A percentile compares a stretch with the other conserved stretches of the same genome.
These are phyloP conservation scores for Dinomys branickii DNA, from an alignment of 2,113 vertebrate species.

Conservation along the genomic window DNA sequence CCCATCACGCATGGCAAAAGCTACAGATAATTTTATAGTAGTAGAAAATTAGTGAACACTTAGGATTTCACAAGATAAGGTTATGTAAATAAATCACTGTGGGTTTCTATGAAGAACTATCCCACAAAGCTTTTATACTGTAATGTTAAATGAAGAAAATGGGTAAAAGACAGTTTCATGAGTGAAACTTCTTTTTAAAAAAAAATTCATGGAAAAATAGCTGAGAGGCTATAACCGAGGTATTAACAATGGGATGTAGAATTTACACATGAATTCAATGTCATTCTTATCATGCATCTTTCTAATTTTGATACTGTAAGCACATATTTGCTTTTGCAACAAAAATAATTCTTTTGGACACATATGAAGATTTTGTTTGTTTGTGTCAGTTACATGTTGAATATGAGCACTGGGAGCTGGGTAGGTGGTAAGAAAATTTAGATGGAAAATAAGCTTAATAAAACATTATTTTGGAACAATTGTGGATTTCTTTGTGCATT, in stretches of 20 bases:
- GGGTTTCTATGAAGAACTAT: not conserved
- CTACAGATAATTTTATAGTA: not conserved
- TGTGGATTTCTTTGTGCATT: not conserved
- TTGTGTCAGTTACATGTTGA: not conserved
- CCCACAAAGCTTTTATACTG: not conserved
- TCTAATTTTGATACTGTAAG: not conserved
- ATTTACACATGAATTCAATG: not conserved
- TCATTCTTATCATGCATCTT: not conserved
- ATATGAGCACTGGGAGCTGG: not conserved
- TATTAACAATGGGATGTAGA: not conserved
- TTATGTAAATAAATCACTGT: not conserved
- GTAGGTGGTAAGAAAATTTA: not conserved
- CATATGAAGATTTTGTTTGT: not conserved
- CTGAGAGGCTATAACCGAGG: not conserved
- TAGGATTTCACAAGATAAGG: not conserved
- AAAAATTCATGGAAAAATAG: not conserved
- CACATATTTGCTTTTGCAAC: not conserved
- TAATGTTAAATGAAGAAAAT: slow-evolving; percentile 21
- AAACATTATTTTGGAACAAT: not conserved
- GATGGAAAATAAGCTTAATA: not conserved
- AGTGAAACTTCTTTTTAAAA: slow-evolving; percentile 6
- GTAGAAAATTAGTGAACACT: not conserved
- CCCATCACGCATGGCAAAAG: not conserved
- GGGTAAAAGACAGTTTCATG: not conserved
- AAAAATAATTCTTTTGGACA: not conserved